Base-by-base conservation (phyloP, 2,797 vertebrate genomes). In the Danio albolineatus region DNA sequence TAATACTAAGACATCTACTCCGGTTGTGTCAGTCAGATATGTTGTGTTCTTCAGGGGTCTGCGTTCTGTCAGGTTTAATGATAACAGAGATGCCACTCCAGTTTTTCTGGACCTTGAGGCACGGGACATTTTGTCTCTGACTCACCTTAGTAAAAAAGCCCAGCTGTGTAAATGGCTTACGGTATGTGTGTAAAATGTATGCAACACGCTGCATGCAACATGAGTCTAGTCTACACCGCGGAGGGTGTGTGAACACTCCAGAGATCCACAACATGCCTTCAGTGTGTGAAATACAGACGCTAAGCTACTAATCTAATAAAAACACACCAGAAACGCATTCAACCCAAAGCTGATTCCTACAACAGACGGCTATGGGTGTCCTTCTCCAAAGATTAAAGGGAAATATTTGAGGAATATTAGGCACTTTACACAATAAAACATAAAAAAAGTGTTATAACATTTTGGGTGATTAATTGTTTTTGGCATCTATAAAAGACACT, bases 121-220 rank as follows among this genome's bases (percentile, higher is more conserved):
- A 87, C 85, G 86, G 84, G 89, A 92, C 90, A 85, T 91, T 88
- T 85, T 87, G 86, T 89, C 64, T 86, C 84, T 92, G 91, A 93
- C 92, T 93, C 91, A 92, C 89, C 87, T 82, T 79, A 84, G 73
- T 91, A 88, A 86, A 91, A 91, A 89, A 86, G 28, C 80, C 90
- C 92, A 93, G 91, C 91, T 93, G 92, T 93, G 91, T 91, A 92
- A 94, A 94, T 93, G 90, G 77, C 91, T 93, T 90, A 93, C 90
- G 77, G 89, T 91, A 92, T 90, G 87, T 88, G 82, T 89, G 85
- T 86, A 92, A 89, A 93, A 93, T 93, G 89, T 85, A 90, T 82
- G 38, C 71, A 53, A 77, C 83, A 77, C 5, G n/a, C 78, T 82
- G 81, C 89, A 88, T 73, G 84, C 86, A 89, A 84, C 85, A 66